Evolutionary conservation across 2,797 vertebrate genomes (phyloP).

Genomic region (Leptoclinus maculatus): DNA sequence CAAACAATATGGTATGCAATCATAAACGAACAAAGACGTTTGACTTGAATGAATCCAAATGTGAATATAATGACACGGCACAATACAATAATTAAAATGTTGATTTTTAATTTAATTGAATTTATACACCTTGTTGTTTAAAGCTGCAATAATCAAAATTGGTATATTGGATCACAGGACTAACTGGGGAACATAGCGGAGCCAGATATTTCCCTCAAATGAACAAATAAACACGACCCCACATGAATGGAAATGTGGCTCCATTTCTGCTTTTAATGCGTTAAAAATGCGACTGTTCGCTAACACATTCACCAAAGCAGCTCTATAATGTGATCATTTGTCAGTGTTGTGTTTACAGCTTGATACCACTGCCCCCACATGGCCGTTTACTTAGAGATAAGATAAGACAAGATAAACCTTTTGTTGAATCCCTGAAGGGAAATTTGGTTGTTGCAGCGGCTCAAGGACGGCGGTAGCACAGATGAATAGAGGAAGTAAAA

Average conservation of each 20-base stretch:
- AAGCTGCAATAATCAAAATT: not conserved
- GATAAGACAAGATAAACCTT: not conserved
- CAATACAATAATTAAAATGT: not conserved
- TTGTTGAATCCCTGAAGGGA: not conserved
- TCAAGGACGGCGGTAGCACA: not conserved
- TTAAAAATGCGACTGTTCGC: not conserved
- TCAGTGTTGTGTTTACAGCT: not conserved
- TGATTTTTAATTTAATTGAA: not conserved
- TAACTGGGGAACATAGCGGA: not conserved
- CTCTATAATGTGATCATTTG: not conserved
- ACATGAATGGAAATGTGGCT: not conserved
- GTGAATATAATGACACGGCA: not conserved
- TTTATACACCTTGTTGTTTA: not conserved
- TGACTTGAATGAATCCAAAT: not conserved
- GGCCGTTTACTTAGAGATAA: not conserved
- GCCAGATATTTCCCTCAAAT: not conserved
- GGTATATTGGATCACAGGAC: not conserved
- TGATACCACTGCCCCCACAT: not conserved
- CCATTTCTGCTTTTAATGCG: not conserved
- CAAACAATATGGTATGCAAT: not conserved
- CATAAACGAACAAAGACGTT: not conserved
- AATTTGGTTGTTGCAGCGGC: not conserved
- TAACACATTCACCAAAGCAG: too few species aligned
- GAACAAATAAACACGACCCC: not conserved
- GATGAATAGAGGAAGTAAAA: not conserved